A percentile compares a stretch with the other conserved stretches of the same genome.
Evolutionary conservation across 2,797 vertebrate genomes (phyloP).

Genomic region (Spinibarbus caldwelli): DNA sequence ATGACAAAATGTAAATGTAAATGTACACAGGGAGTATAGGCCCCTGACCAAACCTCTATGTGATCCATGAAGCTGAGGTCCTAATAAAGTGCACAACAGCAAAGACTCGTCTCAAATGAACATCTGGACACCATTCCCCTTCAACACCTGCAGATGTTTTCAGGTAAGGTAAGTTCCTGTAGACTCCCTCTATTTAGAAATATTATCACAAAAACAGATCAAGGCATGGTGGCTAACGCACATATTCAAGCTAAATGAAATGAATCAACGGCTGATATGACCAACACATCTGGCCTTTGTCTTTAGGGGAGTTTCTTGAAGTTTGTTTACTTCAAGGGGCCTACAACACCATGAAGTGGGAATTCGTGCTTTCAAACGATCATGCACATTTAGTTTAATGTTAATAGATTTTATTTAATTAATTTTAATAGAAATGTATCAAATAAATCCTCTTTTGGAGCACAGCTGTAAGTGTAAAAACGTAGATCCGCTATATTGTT

Average conservation of each 20-base stretch:
- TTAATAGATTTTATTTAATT: too few relatives aligned
- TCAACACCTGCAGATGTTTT: constrained; percentile 16
- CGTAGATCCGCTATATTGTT: too few relatives aligned
- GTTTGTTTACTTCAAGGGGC: not conserved
- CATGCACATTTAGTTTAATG: too few relatives aligned
- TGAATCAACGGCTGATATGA: not conserved
- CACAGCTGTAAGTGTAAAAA: too few relatives aligned
- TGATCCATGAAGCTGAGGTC: not conserved
- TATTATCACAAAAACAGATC: not conserved
- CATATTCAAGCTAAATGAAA: not conserved
- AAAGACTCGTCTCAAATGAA: constrained; percentile 3
- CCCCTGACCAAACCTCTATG: not conserved
- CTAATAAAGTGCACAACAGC: not conserved
- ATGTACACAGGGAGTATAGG: too few relatives aligned
- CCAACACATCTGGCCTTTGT: constrained; percentile 5
- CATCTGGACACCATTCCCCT: constrained; percentile 2
- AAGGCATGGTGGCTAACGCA: not conserved
- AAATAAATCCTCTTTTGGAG: too few relatives aligned
- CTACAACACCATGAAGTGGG: not conserved
- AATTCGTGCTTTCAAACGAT: too few relatives aligned
- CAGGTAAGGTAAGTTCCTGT: constrained; percentile 10
- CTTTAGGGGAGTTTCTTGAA: not conserved
- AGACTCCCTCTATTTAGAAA: constrained; percentile 6
- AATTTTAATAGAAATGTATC: too few relatives aligned
- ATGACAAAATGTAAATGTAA: too few relatives aligned